Conservation (phyloP, 2,797 vertebrate species). For the Coracias cyanogaster region DNA sequence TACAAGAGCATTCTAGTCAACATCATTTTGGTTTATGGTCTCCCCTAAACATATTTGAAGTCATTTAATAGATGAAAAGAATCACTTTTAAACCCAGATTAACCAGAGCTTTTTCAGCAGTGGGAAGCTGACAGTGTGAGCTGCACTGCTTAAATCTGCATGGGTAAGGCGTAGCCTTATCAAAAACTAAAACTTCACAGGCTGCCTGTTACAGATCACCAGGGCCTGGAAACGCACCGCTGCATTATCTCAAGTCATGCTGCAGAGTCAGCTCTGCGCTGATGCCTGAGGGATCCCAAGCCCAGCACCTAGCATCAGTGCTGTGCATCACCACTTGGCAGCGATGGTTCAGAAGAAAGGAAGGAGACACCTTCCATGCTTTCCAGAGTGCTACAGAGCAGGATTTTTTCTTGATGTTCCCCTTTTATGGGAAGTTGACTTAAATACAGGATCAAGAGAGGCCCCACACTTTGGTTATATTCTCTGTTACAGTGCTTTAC, state of each 20-base stretch:
- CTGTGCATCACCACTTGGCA: background rate
- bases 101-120: background rate
- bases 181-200: background rate
- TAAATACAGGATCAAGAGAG: background rate
- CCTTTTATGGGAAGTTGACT: background rate
- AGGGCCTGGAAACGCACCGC: background rate
- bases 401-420: background rate
- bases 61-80: background rate
- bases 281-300: accelerated
- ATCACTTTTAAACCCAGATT: constrained; percentile 1
- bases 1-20: background rate
- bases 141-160: background rate
- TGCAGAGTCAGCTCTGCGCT: background rate
- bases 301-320: accelerated
- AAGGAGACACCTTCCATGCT: background rate
- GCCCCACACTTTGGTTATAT: background rate
- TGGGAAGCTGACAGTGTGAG: background rate
- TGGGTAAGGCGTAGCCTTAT: background rate
- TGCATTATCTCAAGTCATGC: accelerated
- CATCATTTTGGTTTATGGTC: background rate
- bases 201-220: background rate
- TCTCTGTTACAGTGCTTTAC: background rate
- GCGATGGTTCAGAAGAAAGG: background rate
- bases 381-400: background rate
- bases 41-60: background rate